These are phyloP conservation scores for Halcyon smyrnensis DNA, from an alignment of 2,797 vertebrate genomes.

Conservation along the genomic window DNA sequence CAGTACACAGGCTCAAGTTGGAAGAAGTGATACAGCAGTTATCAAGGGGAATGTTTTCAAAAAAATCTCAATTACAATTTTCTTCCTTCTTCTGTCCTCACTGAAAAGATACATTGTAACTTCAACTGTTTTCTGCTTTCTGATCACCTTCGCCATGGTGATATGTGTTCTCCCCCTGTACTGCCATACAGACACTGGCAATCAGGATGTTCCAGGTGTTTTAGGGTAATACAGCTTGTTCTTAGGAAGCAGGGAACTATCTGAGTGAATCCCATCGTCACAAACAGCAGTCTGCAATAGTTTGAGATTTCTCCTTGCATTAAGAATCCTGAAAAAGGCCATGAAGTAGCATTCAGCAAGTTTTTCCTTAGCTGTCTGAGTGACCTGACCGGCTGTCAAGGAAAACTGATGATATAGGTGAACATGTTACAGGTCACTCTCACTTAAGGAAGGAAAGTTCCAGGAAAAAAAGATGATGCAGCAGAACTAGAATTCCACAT, in stretches of 20 bases:
- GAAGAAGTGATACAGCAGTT: slow-evolving; percentile 13
- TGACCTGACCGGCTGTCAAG: neutral
- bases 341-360: neutral
- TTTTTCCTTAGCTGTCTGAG: neutral
- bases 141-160: neutral
- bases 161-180: neutral
- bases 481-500: slow-evolving; percentile 32
- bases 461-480: neutral
- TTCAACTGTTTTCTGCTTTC: neutral
- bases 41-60: slow-evolving; percentile 30
- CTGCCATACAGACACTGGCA: neutral
- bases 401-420: neutral
- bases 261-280: neutral
- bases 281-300: neutral
- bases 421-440: neutral
- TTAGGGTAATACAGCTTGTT: neutral
- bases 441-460: neutral
- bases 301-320: neutral
- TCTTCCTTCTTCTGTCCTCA: slow-evolving; percentile 18
- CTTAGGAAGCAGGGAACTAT: neutral
- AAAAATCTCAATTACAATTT: slow-evolving; percentile 1
- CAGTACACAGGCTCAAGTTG: neutral
- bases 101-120: neutral
- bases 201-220: neutral
- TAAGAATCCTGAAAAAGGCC: neutral